phyloP scores from a whole-genome alignment of 1,140 invertebrate species.

The Anastatus disparis region DNA sequence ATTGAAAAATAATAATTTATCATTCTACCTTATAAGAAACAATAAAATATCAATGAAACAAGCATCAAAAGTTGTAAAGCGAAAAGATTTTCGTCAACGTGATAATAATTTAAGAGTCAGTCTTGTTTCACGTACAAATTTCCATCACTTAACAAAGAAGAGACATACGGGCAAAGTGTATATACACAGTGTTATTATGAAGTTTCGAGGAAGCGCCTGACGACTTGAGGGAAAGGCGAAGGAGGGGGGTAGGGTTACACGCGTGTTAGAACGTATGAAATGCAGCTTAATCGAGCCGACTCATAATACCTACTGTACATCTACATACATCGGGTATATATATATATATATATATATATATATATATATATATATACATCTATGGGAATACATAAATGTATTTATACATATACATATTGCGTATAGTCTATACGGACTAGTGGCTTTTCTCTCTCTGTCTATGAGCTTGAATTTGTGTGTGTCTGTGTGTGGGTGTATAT shows the following conservation, averaged over 20 bases:
- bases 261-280: background rate
- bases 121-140: background rate
- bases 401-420: background rate
- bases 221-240: slow-evolving; percentile 5
- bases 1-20: too few species aligned
- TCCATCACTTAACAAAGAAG: too few species aligned
- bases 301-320: background rate
- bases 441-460: background rate
- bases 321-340: background rate
- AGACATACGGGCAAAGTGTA: background rate
- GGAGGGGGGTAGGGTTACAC: too few species aligned
- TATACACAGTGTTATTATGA: background rate
- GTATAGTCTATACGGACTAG: background rate
- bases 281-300: background rate
- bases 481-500: too few species aligned
- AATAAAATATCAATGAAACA: background rate
- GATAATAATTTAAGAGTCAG: background rate
- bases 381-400: background rate
- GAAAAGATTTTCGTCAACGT: background rate
- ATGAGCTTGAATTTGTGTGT: too few species aligned
- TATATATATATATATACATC: background rate
- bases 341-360: background rate
- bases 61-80: too few species aligned
- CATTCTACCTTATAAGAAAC: too few species aligned
- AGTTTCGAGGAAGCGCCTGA: background rate